Evolutionary conservation across 2,113 vertebrate species (phyloP), one percentile per base, ranked within the genome.

Genomic region (Actinemys pallida): DNA sequence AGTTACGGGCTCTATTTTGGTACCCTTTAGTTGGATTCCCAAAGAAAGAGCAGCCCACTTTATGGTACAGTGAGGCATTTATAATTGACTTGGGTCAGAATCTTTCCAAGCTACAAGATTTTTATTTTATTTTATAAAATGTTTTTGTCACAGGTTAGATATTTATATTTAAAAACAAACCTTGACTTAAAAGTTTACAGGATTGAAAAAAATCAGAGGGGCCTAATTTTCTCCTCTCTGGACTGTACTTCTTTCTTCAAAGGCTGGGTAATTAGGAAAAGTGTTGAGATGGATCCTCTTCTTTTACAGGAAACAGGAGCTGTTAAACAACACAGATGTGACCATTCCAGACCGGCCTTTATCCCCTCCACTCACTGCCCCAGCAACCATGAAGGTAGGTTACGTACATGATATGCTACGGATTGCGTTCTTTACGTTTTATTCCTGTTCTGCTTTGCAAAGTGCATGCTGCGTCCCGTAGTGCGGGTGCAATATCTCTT

Each of bases 371-470:
- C 98, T 99, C 90, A 99, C 99, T 0, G 99, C 99, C 0, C 99
- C 99, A 0, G 99, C 99, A 83, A 99, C 98, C 97, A 99, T 99
- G 99, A 99, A 99, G 99, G 99, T 99, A 98, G 97, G 98, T 27
- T 50, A 4, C 81, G 57, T 56, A 29, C 5, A 3, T 29, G 50
- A n/a, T 39, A 35, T 14, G 5, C 27, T 49, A 39, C 12, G 3
- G 59, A 35, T 20, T 9, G 19, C 5, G 27, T 8, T 5, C 27
- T 8, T n/a, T 49, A 42, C 16, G 47, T 62, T n/a, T 57, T 59
- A 11, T 84, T 56, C 50, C 24, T 47, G 31, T 14, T 47, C 47
- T 31, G 29, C 13, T 53, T 69, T 29, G 22, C 42, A 10, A 24
- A 47, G 25, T 49, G 59, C 8, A 19, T 29, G 57, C 39, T 47